Base-by-base conservation (phyloP, 1,140 invertebrate species). In the Samia ricini region DNA sequence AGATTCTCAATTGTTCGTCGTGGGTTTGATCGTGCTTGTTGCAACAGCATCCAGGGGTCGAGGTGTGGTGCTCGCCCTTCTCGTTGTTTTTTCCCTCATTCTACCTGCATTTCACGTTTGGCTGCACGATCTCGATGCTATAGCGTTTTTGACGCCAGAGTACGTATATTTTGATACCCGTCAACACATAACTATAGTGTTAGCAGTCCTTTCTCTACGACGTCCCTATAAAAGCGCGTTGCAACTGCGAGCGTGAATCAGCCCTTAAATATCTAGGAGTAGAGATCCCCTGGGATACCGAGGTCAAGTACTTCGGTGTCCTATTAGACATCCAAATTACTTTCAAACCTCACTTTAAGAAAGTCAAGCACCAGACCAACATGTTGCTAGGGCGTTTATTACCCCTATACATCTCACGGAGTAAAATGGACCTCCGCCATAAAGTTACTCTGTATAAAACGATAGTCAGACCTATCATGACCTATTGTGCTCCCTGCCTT, bases 1-100 rank as follows among this genome's bases (percentile, higher is more conserved):
- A 1, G 72, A 75, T 36, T 64, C 57, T 24, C 72, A 72, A 56
- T 26, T 72, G 5, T 64, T 66, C 54, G 18, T 63, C 7, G 20
- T 68, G 0, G 69, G 66, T 6, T 19, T 72, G 19, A 10, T 66
- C 0, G 21, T 60, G 0, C 49, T 61, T 19, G 24, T 60, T 21
- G 10, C 42, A 1, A 58, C 63, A 12, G 60, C 33, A n/a, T 54
- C 60, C 12, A 29, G 48, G 2, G 50, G 52, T 2, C 36, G 52
- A 50, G 29, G 61, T 15, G 18, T 57, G 4, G 18, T 20, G 22
- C n/a, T 57, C 7, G 10, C 24, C 2, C 1, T 19, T 0, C 26
- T 57, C 8, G n/a, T 57, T 24, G 29, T 57, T 12, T 2, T 36
- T n/a, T 33, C 56, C 20, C 15, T 42, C 5, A 7, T 57, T 3